Evolutionary conservation across 1,140 invertebrate species (phyloP).

Genomic region (Lepidurus apus): DNA sequence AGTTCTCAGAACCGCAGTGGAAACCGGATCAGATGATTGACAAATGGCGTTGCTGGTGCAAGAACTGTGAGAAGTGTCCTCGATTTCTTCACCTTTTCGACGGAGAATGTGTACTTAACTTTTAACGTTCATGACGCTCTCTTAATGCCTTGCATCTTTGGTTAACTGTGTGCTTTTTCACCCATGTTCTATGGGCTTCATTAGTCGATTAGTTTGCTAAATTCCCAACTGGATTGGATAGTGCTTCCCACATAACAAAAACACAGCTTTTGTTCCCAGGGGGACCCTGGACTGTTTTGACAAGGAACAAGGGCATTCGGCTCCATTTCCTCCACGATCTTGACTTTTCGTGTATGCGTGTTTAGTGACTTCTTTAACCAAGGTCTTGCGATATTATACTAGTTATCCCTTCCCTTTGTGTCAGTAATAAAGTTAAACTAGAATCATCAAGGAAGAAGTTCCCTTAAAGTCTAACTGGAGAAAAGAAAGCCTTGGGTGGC

Average conservation of each 20-base stretch:
- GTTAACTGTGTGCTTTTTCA: background rate
- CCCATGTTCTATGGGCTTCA: background rate
- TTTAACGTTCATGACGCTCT: background rate
- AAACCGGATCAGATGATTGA: constrained; percentile 21
- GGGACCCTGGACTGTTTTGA: background rate
- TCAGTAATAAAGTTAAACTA: too few species aligned
- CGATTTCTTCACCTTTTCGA: constrained; percentile 1
- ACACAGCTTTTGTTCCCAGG: constrained; percentile 18
- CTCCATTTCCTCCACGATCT: background rate
- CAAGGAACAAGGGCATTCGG: background rate
- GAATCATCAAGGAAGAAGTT: too few species aligned
- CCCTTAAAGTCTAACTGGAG: too few species aligned
- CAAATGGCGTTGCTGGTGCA: constrained; percentile 13
- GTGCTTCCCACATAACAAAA: background rate
- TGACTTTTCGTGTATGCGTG: background rate
- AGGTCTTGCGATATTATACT: background rate
- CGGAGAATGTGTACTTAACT: background rate
- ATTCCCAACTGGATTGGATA: background rate
- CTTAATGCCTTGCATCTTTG: background rate
- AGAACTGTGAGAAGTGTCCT: background rate
- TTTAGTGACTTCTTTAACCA: background rate
- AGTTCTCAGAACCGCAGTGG: background rate
- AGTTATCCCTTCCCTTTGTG: background rate
- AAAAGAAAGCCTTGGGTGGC: too few species aligned
- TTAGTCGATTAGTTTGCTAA: background rate